phyloP scores from a whole-genome alignment of 2,797 vertebrate genomes.

The Lacerta bilineata region DNA sequence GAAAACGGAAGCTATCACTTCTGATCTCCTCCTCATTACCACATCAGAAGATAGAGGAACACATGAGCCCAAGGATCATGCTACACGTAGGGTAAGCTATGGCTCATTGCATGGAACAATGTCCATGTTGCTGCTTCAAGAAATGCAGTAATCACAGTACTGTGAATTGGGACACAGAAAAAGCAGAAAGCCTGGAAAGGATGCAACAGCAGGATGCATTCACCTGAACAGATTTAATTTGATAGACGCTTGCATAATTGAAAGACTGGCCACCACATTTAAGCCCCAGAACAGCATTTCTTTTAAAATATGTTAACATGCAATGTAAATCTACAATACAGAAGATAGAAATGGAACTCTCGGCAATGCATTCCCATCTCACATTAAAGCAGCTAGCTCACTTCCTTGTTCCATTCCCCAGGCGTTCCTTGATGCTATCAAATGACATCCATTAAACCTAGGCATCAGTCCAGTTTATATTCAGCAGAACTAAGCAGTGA shows the following conservation, averaged over 20 bases:
- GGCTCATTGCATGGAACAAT: background rate
- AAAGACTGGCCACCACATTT: background rate
- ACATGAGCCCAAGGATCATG: background rate
- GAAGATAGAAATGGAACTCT: slow-evolving; percentile 12
- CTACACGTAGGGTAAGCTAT: background rate
- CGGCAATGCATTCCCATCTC: background rate
- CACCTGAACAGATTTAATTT: background rate
- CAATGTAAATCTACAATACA: background rate
- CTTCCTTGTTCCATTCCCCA: slow-evolving; percentile 31
- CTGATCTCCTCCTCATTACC: background rate
- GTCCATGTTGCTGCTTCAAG: background rate
- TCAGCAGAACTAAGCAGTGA: slow-evolving; percentile 7
- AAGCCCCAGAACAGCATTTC: background rate
- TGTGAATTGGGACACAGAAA: background rate
- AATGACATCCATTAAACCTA: slow-evolving; percentile 15
- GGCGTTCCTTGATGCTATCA: slow-evolving; percentile 32
- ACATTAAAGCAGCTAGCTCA: slow-evolving; percentile 28
- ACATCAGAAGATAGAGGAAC: background rate
- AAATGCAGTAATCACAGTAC: background rate
- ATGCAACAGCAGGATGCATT: background rate
- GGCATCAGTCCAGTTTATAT: slow-evolving; percentile 1
- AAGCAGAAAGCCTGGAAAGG: background rate
- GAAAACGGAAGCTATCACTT: background rate
- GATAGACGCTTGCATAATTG: background rate
- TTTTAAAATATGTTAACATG: background rate